phyloP scores from a whole-genome alignment of 2,888 invertebrate genomes.

The Mythimna albipuncta region DNA sequence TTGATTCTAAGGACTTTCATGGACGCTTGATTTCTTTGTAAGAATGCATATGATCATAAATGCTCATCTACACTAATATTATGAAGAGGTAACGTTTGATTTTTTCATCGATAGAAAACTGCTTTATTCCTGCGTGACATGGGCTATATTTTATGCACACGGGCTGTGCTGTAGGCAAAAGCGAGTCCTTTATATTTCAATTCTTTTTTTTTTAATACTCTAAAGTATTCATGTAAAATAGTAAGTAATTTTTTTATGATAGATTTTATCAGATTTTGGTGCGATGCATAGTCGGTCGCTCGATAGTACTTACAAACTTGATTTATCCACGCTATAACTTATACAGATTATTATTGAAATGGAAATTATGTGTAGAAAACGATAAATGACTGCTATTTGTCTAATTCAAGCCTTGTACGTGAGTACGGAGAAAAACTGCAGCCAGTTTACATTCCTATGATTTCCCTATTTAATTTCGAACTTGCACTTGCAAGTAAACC shows the following conservation, averaged over 20 bases:
- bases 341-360: conserved; percentile 76
- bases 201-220: conserved; percentile 5
- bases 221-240: conserved; percentile 12
- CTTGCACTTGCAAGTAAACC: conserved; percentile 21
- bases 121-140: no score
- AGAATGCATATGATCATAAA: not conserved
- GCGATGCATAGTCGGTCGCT: conserved; percentile 30
- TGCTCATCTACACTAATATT: not conserved
- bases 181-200: not conserved
- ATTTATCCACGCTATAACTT: conserved; percentile 75
- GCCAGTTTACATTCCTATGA: conserved; percentile 43
- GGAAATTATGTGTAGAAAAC: conserved; percentile 74
- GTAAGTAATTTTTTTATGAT: conserved; percentile 27
- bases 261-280: conserved; percentile 40
- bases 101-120: no score
- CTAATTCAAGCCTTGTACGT: conserved; percentile 60
- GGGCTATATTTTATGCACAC: no score
- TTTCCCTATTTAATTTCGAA: conserved; percentile 47
- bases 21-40: not conserved
- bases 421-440: conserved; percentile 51
- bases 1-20: conserved; percentile 1
- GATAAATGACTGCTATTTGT: conserved; percentile 75
- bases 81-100: no score
- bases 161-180: no score
- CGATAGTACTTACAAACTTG: conserved; percentile 66